Conservation (phyloP, 1,140 invertebrate species). For the Cepaea nemoralis region DNA sequence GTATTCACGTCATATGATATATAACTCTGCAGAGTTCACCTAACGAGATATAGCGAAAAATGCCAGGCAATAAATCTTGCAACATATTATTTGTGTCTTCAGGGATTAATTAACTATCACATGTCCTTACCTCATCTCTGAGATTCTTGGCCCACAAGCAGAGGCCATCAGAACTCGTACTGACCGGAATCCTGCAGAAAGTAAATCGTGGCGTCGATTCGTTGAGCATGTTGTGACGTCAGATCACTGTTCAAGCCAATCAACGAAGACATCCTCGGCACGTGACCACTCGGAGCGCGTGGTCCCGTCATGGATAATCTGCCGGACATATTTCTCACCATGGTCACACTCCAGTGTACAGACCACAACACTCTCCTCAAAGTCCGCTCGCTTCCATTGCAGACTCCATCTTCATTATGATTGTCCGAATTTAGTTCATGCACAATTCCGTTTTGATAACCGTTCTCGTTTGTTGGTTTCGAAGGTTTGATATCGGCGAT, state of each 20-base stretch:
- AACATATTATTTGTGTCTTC: too few relatives aligned
- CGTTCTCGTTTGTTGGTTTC: too few relatives aligned
- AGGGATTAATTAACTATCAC: not conserved
- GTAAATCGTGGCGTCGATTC: slow-evolving; percentile 23
- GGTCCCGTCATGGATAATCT: slow-evolving; percentile 7
- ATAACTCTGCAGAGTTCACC: too few relatives aligned
- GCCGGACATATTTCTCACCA: not conserved
- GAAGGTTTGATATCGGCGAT: too few relatives aligned
- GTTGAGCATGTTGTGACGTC: slow-evolving; percentile 7
- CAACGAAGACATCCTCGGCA: slow-evolving; percentile 29
- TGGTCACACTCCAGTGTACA: slow-evolving; percentile 24
- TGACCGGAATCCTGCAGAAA: not conserved
- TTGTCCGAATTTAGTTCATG: too few relatives aligned
- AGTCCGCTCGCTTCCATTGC: not conserved
- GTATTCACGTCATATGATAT: too few relatives aligned
- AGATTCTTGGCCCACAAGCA: slow-evolving; percentile 22
- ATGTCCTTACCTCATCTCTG: not conserved
- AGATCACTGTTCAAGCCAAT: slow-evolving; percentile 28
- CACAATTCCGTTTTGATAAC: too few relatives aligned
- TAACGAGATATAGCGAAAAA: too few relatives aligned
- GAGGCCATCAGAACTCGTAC: slow-evolving; percentile 8
- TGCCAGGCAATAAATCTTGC: too few relatives aligned
- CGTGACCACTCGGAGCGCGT: not conserved
- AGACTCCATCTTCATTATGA: too few relatives aligned
- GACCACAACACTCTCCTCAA: slow-evolving; percentile 10